Percentiles rank a stretch among this genome's conserved stretches.
These are phyloP conservation scores for Chrysocyon brachyurus DNA, from an alignment of 2,797 vertebrate genomes.

Conservation along the genomic window DNA sequence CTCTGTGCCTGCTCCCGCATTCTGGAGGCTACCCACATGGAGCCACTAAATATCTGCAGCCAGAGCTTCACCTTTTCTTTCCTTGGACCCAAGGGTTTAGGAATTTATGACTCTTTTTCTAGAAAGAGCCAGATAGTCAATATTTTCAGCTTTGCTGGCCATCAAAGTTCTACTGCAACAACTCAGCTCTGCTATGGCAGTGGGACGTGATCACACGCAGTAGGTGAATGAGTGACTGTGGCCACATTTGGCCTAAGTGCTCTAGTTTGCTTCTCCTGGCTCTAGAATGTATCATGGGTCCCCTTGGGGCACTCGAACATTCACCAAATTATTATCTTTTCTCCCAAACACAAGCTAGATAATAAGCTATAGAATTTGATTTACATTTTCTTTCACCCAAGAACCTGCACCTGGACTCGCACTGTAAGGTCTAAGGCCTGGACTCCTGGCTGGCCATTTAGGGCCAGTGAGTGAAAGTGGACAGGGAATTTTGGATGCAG, in stretches of 20 bases:
- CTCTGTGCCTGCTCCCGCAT: neutral
- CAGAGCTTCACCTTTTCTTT: neutral
- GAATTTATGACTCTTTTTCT: neutral
- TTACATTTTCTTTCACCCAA: neutral
- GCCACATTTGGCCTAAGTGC: neutral
- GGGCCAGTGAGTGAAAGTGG: neutral
- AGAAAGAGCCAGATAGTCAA: neutral
- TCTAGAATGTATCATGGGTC: neutral
- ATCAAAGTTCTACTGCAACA: neutral
- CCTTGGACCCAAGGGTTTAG: neutral
- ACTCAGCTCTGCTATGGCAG: fast-evolving
- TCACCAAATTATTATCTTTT: neutral
- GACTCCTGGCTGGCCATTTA: neutral
- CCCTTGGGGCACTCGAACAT: no score
- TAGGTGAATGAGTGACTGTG: neutral
- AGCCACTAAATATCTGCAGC: neutral
- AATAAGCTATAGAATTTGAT: neutral
- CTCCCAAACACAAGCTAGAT: neutral
- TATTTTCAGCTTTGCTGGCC: neutral
- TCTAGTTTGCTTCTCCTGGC: fast-evolving
- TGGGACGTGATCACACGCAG: neutral
- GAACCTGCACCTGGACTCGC: neutral
- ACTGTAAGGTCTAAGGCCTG: neutral
- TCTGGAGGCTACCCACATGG: fast-evolving
- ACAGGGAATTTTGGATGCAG: fast-evolving